Evolutionary conservation across 2,888 invertebrate genomes (phyloP), one percentile per base, ranked within the genome.

Genomic region (Iphiclides podalirius): DNA sequence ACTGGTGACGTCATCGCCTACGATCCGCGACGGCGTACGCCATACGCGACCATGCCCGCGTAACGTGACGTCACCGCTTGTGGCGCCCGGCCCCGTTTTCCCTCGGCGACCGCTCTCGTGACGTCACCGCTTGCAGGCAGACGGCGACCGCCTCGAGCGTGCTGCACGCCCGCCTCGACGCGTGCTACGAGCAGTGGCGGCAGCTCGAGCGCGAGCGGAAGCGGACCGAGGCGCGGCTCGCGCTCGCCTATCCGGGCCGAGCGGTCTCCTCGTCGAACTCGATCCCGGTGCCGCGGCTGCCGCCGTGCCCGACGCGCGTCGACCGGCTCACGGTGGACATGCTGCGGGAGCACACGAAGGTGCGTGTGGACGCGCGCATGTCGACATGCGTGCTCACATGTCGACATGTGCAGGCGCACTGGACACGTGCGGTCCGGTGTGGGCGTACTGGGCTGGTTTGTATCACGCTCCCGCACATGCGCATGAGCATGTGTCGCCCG

Each of bases 241-340:
- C 95, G 0, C 87, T 94, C 1, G 93, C 94, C 55, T 94, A 94
- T 72, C 94, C 95, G 0, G 95, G 95, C 0, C 91, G 94, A 55
- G 93, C 93, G 52, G 93, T 95, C 12, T 94, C 94, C 1, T 94
- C 94, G 11, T 92, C 93, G 36, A 95, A 95, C 67, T 94, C 92
- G 53, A 86, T 86, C 8, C 94, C 94, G 55, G 93, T 95, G 53
- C 95, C 95, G n/a, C 84, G 95, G 0, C 87, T 95, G 49, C 94
- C 94, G 41, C 92, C 93, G 1, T 94, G 93, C 63, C 94, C 95
- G 0, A 93, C 94, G 0, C 79, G 95, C 23, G 94, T 95, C 1
- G 95, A 95, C 70, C 79, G 95, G 26, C 90, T 95, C 15, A 92
- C 95, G 15, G 94, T 95, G 1, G 95, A 95, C 67, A 94, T 94